Evolutionary conservation across 2,888 invertebrate genomes (phyloP), one percentile per base, ranked within the genome.

Genomic region (Coleophora deauratella): DNA sequence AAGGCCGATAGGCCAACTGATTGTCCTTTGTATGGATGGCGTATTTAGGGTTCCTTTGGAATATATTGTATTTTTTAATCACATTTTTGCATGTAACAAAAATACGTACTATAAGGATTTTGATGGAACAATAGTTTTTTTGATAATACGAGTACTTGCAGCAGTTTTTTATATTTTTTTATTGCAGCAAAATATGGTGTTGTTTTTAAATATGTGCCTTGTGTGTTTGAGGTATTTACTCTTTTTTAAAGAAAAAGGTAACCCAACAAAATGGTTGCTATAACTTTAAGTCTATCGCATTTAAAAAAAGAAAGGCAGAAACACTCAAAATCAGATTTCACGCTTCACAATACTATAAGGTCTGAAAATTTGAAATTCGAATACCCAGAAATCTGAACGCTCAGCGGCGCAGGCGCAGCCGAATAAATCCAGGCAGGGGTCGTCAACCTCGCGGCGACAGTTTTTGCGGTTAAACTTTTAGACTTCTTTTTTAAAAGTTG

Each of bases 281-380:
- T 21, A 21, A 27, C 30, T 10, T 14, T 4, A 21, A 21, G 21
- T 21, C 21, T 21, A 21, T 21, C 21, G 6, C 21, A 21, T 21
- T 21, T 3, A 21, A 21, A 21, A 21, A 21, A 21, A 6, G 21
- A 6, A 21, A 21, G 21, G 21, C 21, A 21, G 3, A 21, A 21
- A 21, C 21, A 21, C 21, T 14, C 41, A 38, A 45, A 42, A 39
- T 39, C 49, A 43, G 47, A 52, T 61, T 73, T 74, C 75, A 70
- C 73, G 72, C 69, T 57, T 70, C 58, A 59, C 67, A 65, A 62
- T 64, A 61, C 63, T 69, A 72, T 70, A 70, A 10, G 67, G 68
- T 66, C 72, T 76, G 78, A 80, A 79, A 81, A 82, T 82, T 82
- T 82, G 77, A 78, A 82, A 82, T 81, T 82, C 82, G 73, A 77